Conservation (phyloP, 2,888 invertebrate genomes). For the Odontomyia ornata region DNA sequence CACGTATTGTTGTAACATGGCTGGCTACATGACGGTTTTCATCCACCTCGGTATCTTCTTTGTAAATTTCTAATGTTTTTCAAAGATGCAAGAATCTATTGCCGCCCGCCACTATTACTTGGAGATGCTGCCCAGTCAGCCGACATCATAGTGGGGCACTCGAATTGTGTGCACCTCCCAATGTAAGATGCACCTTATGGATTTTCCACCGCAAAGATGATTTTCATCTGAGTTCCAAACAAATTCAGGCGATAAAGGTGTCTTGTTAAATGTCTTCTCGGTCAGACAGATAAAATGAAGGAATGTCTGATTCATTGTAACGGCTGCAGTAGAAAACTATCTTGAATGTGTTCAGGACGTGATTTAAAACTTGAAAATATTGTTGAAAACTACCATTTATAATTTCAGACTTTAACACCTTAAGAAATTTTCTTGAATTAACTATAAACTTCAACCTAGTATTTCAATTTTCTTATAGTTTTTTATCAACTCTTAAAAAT, state of each 20-base stretch:
- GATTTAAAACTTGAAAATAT: no score
- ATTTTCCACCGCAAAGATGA: conserved; percentile 2
- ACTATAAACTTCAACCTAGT: no score
- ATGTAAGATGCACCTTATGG: background rate
- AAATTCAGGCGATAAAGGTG: background rate
- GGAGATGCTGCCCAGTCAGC: conserved; percentile 29
- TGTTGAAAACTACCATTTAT: no score
- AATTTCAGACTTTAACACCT: no score
- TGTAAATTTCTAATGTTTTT: conserved; percentile 18
- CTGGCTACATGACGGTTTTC: no score
- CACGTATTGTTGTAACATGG: background rate
- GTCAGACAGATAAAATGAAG: no score
- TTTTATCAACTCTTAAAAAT: no score
- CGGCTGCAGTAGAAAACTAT: no score
- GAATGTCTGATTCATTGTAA: no score
- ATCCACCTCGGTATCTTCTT: background rate
- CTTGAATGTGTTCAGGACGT: no score
- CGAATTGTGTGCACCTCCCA: conserved; percentile 16
- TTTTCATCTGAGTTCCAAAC: conserved; percentile 11
- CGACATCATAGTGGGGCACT: conserved; percentile 24
- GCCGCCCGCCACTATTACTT: background rate
- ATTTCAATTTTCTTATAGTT: no score
- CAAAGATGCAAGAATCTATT: conserved; percentile 30
- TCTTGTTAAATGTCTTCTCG: background rate
- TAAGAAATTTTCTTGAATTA: no score